Conservation (phyloP, 2,113 vertebrate species). For the Rousettus leschenaultii region DNA sequence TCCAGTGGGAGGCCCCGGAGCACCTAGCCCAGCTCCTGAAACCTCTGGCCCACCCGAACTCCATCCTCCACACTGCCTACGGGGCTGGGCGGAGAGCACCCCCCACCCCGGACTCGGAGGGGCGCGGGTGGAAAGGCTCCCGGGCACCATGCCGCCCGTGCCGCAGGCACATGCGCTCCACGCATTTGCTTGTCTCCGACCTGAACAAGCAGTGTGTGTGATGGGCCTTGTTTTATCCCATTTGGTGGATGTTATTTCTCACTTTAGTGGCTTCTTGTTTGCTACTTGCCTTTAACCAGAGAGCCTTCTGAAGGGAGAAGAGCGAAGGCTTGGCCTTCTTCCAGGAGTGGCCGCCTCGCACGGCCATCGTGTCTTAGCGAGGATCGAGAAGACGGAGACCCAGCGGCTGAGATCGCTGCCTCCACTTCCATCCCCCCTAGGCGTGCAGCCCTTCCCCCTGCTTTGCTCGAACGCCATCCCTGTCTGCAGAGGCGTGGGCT, state of each 20-base stretch:
- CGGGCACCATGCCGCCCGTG: no score
- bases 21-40: background rate
- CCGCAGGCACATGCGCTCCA: no score
- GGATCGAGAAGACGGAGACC: background rate
- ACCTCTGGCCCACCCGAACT: background rate
- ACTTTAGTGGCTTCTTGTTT: background rate
- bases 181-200: background rate
- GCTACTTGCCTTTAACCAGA: background rate
- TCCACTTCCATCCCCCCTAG: background rate
- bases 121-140: no score
- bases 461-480: background rate
- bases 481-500: background rate
- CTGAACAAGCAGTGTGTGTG: background rate
- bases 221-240: fast-evolving
- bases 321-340: background rate
- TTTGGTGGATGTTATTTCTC: background rate
- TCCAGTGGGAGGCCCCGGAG: background rate
- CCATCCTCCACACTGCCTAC: fast-evolving
- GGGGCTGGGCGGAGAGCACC: background rate
- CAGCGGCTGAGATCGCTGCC: background rate
- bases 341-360: fast-evolving
- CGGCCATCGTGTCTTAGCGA: background rate
- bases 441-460: background rate
- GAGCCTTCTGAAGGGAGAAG: background rate
- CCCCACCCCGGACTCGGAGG: background rate